phyloP scores from a whole-genome alignment of 2,797 vertebrate species.

The Petrocephalus sullivani region DNA sequence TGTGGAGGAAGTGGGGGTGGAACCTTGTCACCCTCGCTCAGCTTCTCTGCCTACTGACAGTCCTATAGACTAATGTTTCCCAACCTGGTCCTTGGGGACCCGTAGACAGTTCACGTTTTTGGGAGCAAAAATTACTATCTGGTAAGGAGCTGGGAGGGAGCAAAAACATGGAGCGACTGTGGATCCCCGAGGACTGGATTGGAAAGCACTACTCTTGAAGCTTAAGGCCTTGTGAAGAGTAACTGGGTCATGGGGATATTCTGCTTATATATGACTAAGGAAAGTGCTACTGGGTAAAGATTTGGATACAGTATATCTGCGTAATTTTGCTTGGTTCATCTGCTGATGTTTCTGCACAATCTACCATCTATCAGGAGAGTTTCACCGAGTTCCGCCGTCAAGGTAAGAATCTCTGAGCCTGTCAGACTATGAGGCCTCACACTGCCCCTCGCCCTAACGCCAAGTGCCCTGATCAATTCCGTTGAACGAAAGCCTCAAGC shows the following conservation, averaged over 20 bases:
- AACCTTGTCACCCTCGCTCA: not conserved
- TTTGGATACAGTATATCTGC: not conserved
- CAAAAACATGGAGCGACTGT: not conserved
- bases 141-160: not conserved
- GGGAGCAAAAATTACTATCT: not conserved
- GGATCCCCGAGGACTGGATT: not conserved
- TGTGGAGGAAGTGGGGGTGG: conserved; percentile 52
- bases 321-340: not conserved
- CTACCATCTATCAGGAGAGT: not conserved
- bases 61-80: not conserved
- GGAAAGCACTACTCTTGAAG: not conserved
- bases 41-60: not conserved
- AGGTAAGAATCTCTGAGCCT: not conserved
- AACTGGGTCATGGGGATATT: not conserved
- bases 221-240: not conserved
- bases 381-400: not conserved
- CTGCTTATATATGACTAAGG: not conserved
- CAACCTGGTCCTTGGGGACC: not conserved
- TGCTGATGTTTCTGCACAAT: not conserved
- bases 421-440: not conserved
- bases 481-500: not conserved
- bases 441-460: too few species aligned
- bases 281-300: not conserved
- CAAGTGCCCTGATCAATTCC: not conserved
- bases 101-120: not conserved